Evolutionary conservation across 2,113 vertebrate genomes (phyloP).

Genomic region (Ictalurus furcatus): DNA sequence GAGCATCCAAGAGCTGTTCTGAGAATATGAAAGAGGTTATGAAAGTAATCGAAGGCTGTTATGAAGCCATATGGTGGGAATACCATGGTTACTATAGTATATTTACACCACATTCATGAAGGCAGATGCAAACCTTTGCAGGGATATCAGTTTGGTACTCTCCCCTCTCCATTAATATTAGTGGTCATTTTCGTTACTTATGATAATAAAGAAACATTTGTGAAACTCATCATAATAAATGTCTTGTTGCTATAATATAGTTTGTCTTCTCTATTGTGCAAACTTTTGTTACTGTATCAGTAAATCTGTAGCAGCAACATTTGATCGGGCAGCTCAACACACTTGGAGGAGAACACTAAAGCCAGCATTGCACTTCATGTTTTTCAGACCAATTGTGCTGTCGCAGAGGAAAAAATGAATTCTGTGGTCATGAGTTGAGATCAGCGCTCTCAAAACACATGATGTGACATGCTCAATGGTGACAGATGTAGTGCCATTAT

Average conservation of each 20-base stretch:
- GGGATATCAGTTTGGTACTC: not conserved
- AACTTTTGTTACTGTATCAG: not conserved
- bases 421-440: not conserved
- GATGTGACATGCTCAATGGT: not conserved
- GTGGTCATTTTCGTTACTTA: not conserved
- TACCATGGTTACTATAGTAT: not conserved
- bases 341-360: not conserved
- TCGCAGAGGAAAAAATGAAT: not conserved
- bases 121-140: not conserved
- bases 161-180: not conserved
- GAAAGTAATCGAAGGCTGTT: not conserved
- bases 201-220: not conserved
- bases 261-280: not conserved
- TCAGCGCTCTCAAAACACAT: not conserved
- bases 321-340: not conserved
- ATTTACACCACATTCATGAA: not conserved
- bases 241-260: not conserved
- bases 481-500: no score
- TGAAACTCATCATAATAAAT: not conserved
- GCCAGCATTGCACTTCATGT: not conserved
- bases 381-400: not conserved
- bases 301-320: constrained; percentile 22
- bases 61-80: not conserved
- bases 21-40: not conserved
- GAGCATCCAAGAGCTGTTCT: not conserved